Percentiles rank a stretch among this genome's conserved stretches.
phyloP scores from a whole-genome alignment of 2,888 invertebrate species.

The Lottia scabra region DNA sequence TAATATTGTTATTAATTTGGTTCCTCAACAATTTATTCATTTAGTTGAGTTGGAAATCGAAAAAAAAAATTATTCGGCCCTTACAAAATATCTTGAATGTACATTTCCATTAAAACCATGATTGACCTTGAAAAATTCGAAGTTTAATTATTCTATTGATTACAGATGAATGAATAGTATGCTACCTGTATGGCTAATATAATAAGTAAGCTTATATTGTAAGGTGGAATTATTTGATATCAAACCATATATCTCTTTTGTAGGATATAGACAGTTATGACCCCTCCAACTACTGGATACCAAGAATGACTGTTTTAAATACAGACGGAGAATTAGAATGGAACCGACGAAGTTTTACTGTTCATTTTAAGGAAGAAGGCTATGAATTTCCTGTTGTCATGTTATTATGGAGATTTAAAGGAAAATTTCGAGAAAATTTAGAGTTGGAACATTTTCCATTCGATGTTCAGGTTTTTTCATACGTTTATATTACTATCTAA shows the following conservation, averaged over 20 bases:
- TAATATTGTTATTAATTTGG: too few species aligned
- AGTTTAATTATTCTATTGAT: too few species aligned
- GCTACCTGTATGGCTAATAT: too few species aligned
- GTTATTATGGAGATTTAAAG: slow-evolving; percentile 53
- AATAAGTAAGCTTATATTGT: too few species aligned
- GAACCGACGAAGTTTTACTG: slow-evolving; percentile 38
- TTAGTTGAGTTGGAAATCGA: too few species aligned
- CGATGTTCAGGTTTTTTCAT: slow-evolving; percentile 60
- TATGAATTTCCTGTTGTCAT: slow-evolving; percentile 46
- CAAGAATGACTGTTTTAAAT: slow-evolving; percentile 50
- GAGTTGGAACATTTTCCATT: slow-evolving; percentile 59
- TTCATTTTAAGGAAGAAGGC: slow-evolving; percentile 43
- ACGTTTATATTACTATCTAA: too few species aligned
- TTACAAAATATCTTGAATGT: too few species aligned
- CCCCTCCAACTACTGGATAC: slow-evolving; percentile 45
- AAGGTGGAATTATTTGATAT: background rate
- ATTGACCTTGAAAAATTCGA: too few species aligned
- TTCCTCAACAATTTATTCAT: too few species aligned
- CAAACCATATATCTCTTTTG: background rate
- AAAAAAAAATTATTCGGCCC: too few species aligned
- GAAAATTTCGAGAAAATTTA: slow-evolving; percentile 51
- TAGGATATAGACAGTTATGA: slow-evolving; percentile 30
- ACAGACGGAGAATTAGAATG: slow-evolving; percentile 39
- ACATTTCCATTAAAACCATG: too few species aligned
- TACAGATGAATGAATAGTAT: too few species aligned